Evolutionary conservation across 2,888 invertebrate genomes (phyloP), one percentile per base, ranked within the genome.

Genomic region (Hermaeophaga mercurialis): DNA sequence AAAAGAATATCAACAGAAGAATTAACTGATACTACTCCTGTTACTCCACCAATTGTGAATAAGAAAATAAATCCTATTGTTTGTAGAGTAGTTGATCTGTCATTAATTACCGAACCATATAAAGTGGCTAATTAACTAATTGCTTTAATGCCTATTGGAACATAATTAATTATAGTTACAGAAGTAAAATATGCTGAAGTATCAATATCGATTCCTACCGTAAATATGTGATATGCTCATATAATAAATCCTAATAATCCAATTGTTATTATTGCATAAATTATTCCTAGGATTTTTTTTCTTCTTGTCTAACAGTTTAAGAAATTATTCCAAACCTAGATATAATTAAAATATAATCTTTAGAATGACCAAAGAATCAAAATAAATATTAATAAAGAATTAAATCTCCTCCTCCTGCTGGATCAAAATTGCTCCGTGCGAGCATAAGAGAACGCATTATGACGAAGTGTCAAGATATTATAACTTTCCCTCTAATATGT

Each of bases 131-230:
- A 69, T 84, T 89, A 90, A 19, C 88, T 86, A 78, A 90, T 90
- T 79, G 91, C 84, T 83, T 91, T 91, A 82, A 91, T 88, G 66
- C 90, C 91, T 11, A 91, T 91, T 0, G 91, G 90, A 0, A 92
- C 84, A 0, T 89, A 90, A 89, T 91, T 91, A 83, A 91, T 88
- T 22, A 22, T 22, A 22, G 22, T 22, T 5, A 6, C 22, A 22
- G 22, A 22, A 22, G 22, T 22, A 22, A 34, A 34, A 34, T 14
- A 34, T 11, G 33, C 33, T 34, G 12, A 14, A 12, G 33, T 34
- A 34, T 34, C 12, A 12, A 34, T 14, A 34, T 34, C 33, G 11
- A 34, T 34, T 14, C 33, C 33, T 34, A 34, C 33, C 14, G 33
- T 34, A 34, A 34, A 34, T 34, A 34, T 34, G 8, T 34, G 33